These are phyloP conservation scores for Chondrosia reniformis DNA, from an alignment of 37 sponge, comb jelly and placozoan species.

Conservation along the genomic window DNA sequence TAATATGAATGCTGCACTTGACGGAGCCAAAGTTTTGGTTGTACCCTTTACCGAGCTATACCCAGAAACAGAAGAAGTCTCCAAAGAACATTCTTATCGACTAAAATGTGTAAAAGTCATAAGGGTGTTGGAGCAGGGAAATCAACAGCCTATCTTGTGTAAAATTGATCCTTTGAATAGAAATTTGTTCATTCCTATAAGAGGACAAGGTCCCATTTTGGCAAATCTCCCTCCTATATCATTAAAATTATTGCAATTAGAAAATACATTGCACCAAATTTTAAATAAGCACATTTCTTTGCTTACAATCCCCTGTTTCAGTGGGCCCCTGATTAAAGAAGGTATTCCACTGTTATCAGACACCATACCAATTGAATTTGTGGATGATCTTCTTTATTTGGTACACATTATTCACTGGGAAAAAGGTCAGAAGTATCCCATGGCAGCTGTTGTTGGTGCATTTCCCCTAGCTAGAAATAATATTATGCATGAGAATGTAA, in stretches of 20 bases:
- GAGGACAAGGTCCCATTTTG: slow-evolving; percentile 40
- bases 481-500: too few species aligned
- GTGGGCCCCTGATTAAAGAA: too few species aligned
- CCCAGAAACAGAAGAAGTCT: too few species aligned
- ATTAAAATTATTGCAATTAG: not conserved
- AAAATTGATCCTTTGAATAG: slow-evolving; percentile 30
- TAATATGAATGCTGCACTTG: too few species aligned
- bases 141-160: slow-evolving; percentile 35
- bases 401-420: slow-evolving; percentile 42
- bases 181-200: slow-evolving; percentile 55
- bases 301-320: not conserved
- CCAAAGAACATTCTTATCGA: too few species aligned
- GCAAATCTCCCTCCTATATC: slow-evolving; percentile 63
- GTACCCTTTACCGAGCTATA: not conserved
- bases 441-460: slow-evolving; percentile 43
- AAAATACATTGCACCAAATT: slow-evolving; percentile 3
- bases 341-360: slow-evolving; percentile 49
- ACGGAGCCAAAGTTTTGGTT: slow-evolving; percentile 55
- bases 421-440: slow-evolving; percentile 27
- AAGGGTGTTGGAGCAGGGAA: slow-evolving; percentile 12
- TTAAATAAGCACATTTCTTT: not conserved
- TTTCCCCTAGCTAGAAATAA: slow-evolving; percentile 41
- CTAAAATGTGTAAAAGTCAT: too few species aligned
- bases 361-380: slow-evolving; percentile 41
- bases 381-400: slow-evolving; percentile 42